Base-by-base conservation (phyloP, 2,888 invertebrate species). In the Trissonchulus latispiculum region DNA sequence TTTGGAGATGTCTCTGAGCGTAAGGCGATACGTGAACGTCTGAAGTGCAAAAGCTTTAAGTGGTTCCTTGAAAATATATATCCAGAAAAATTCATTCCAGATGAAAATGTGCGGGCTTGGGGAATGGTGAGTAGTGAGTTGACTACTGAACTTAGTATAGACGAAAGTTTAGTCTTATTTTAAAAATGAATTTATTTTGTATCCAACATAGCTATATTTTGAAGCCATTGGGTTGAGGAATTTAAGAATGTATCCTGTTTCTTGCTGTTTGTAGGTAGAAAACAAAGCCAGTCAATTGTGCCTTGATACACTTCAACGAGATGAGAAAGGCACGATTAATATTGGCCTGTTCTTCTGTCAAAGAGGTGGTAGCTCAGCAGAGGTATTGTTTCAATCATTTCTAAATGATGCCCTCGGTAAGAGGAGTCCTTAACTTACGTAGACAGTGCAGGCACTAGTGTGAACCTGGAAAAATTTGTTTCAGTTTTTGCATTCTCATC, bases 11-110 rank as follows among this genome's bases (percentile, higher is more conserved):
- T 95, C 62, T 89, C 89, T 0, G 90, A 91, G 78, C 88, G 96
- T 37, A 86, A 88, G 74, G 87, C 90, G 70, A 86, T 96, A 28
- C 88, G 93, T 2, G 89, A 91, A 82, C 89, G 89, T 79, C 86
- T 93, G 28, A 87, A 90, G 37, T 96, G 96, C 84, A 91, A 93
- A 83, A 88, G 87, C 79, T 96, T 96, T 85, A 90, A 90, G 80
- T 95, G 95, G 95, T 95, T 90, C 85, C 86, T 95, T 76, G 89
- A 92, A 76, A 90, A 93, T 83, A 86, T 95, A 1, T 93, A 92
- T 84, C 90, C 90, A 35, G 91, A 93, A 83, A 95, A 95, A 85
- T 95, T 93, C 82, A 89, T 95, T 70, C 91, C 91, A 0, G 92
- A 92, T 72, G 88, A 91, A 80, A 89, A 92, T 82, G 91, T 91